Percentiles rank a stretch among this genome's conserved stretches.
phyloP scores from a whole-genome alignment of 2,888 invertebrate species.

The Ophioninae sp. region DNA sequence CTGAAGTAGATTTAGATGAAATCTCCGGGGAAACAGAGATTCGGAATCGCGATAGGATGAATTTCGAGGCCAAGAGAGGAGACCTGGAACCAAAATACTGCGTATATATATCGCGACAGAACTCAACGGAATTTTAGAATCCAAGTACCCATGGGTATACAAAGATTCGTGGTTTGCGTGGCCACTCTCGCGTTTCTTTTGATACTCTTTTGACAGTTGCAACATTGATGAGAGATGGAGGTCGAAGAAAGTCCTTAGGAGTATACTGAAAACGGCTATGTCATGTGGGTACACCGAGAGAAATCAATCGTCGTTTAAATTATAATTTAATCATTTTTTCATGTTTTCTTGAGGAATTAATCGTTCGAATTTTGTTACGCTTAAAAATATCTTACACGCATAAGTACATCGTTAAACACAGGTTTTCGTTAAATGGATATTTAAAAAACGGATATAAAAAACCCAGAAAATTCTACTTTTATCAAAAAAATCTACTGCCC shows the following conservation, averaged over 20 bases:
- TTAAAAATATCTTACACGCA: too few species aligned
- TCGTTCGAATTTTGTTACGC: too few species aligned
- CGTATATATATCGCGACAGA: constrained; percentile 24
- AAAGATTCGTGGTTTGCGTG: constrained; percentile 20
- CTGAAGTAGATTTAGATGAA: constrained; percentile 51
- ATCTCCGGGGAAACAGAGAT: constrained; percentile 53
- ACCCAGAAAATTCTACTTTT: too few species aligned
- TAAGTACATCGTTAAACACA: too few species aligned
- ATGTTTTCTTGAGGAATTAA: too few species aligned
- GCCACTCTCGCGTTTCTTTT: constrained; percentile 49
- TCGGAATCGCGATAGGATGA: constrained; percentile 47
- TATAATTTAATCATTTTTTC: too few species aligned
- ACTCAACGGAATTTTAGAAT: constrained; percentile 24
- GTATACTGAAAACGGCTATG: too few species aligned
- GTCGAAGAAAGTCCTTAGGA: background rate
- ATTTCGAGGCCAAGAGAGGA: background rate
- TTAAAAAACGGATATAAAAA: too few species aligned
- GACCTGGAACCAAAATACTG: constrained; percentile 1
- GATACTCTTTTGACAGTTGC: constrained; percentile 34
- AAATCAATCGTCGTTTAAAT: too few species aligned
- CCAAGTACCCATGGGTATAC: constrained; percentile 14
- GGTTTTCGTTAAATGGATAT: too few species aligned
- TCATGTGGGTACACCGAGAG: too few species aligned
- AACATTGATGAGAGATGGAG: constrained; percentile 22
- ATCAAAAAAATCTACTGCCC: too few species aligned